A percentile compares a stretch with the other conserved stretches of the same genome.
Conservation (phyloP, 2,113 vertebrate species). For the Noctilio leporinus region DNA sequence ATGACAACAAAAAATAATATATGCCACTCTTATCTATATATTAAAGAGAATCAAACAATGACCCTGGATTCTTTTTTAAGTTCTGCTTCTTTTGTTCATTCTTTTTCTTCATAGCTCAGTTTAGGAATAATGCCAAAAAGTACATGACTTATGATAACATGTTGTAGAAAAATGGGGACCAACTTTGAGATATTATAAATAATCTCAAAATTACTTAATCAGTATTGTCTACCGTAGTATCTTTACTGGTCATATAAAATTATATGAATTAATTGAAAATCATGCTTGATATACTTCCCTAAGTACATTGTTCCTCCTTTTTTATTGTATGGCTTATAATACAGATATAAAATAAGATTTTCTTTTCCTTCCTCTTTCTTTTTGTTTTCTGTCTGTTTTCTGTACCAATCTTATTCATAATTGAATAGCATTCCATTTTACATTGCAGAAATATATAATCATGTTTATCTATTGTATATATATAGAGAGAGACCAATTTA, state of each 20-base stretch:
- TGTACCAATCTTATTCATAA: not conserved
- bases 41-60: not conserved
- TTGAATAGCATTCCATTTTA: not conserved
- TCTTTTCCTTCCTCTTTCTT: not conserved
- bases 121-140: not conserved
- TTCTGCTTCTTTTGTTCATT: not conserved
- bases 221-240: not conserved
- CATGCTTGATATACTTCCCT: not conserved
- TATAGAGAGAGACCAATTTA: not conserved
- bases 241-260: not conserved
- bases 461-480: not conserved
- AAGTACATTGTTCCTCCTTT: not conserved
- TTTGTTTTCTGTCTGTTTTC: not conserved
- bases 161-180: not conserved
- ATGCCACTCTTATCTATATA: not conserved
- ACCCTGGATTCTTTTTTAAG: not conserved
- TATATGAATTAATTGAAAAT: not conserved
- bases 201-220: constrained; percentile 23
- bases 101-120: not conserved
- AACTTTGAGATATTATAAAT: constrained; percentile 21
- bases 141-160: not conserved
- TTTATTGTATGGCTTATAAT: constrained; percentile 29
- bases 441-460: not conserved
- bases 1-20: not conserved
- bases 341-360: constrained; percentile 39